Conservation (phyloP, 2,113 vertebrate species). For the Scopus umbretta region DNA sequence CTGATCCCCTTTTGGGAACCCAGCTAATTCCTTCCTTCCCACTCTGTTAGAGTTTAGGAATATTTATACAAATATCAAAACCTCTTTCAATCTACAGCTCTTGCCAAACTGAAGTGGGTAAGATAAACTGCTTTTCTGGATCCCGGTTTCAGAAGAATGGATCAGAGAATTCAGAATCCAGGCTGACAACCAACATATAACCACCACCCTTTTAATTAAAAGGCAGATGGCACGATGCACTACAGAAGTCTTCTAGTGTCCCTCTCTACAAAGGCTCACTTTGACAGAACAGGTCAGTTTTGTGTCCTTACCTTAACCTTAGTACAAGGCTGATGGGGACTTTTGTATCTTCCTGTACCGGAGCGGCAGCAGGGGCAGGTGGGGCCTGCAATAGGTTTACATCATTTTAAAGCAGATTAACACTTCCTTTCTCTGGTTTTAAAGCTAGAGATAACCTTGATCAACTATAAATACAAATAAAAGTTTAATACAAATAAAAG, state of each 20-base stretch:
- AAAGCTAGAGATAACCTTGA: neutral
- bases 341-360: conserved; percentile 70
- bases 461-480: neutral
- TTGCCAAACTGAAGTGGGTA: neutral
- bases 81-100: neutral
- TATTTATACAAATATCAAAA: neutral
- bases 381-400: conserved; percentile 63
- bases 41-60: neutral
- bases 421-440: neutral
- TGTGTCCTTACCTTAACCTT: conserved; percentile 85
- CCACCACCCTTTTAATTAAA: neutral
- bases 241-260: neutral
- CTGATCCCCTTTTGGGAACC: neutral
- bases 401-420: neutral
- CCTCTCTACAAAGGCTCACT: neutral
- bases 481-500: neutral
- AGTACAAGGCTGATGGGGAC: conserved; percentile 92
- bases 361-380: conserved; percentile 56
- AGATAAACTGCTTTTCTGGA: neutral
- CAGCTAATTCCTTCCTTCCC: neutral
- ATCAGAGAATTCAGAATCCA: neutral
- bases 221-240: neutral
- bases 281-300: neutral
- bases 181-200: neutral
- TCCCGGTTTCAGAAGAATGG: neutral